Evolutionary conservation across 2,113 vertebrate species (phyloP).

Genomic region (Harpagus bidentatus): DNA sequence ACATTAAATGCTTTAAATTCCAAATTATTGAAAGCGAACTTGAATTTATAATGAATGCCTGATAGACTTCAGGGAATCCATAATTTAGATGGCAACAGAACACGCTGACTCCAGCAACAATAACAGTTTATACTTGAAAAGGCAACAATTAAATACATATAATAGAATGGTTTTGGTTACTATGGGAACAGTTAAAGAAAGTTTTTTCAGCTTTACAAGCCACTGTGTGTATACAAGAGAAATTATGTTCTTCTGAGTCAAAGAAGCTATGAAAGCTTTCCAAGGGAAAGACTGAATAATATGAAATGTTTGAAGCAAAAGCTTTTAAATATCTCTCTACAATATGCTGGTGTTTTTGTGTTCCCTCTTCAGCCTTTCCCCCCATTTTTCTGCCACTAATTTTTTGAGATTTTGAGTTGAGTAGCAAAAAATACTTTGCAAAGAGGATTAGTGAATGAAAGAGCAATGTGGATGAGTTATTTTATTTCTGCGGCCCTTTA

Average conservation of each 20-base stretch:
- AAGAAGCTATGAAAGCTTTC: constrained; percentile 6
- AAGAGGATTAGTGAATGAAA: background rate
- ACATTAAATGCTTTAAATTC: background rate
- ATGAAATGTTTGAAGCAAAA: background rate
- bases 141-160: constrained; percentile 26
- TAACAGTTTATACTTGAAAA: constrained; percentile 28
- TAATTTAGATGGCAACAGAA: background rate
- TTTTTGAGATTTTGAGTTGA: background rate
- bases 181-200: constrained; percentile 31
- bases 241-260: background rate
- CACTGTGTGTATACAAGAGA: background rate
- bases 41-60: background rate
- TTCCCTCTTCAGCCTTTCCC: background rate
- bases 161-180: constrained; percentile 41
- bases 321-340: background rate
- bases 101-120: background rate
- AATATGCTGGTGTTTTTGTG: background rate
- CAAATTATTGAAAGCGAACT: background rate
- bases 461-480: background rate
- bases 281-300: constrained; percentile 5
- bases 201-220: background rate
- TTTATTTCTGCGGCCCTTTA: background rate
- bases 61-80: background rate
- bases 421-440: background rate
- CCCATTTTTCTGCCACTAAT: background rate